Conservation (phyloP, 1,140 invertebrate genomes). For the Homarus americanus region DNA sequence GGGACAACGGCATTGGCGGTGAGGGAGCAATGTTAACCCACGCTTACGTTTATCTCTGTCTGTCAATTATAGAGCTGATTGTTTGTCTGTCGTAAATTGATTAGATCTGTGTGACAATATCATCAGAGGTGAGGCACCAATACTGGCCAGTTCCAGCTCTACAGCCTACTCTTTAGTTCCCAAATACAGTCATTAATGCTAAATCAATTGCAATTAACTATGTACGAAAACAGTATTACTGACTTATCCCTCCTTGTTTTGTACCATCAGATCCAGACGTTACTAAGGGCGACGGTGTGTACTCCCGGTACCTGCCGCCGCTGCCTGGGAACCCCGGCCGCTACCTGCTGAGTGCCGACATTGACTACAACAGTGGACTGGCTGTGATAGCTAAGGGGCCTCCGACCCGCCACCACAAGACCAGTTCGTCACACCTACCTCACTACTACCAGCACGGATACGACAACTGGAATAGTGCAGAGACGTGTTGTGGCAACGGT, state of each 20-base stretch:
- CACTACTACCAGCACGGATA: slow-evolving; percentile 67
- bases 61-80: no score
- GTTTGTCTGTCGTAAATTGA: no score
- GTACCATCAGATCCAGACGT: slow-evolving; percentile 81
- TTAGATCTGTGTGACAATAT: no score
- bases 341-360: slow-evolving; percentile 71
- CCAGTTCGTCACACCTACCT: slow-evolving; percentile 40
- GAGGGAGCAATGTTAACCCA: no score
- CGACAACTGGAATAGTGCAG: slow-evolving; percentile 44
- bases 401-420: slow-evolving; percentile 72
- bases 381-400: slow-evolving; percentile 68
- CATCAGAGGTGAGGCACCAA: no score
- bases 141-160: no score
- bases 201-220: no score
- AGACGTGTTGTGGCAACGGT: slow-evolving; percentile 71
- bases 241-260: no score
- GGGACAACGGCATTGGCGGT: slow-evolving; percentile 82
- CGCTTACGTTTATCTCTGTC: no score
- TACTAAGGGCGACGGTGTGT: slow-evolving; percentile 83
- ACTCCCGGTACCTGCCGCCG: slow-evolving; percentile 82
- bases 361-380: slow-evolving; percentile 73
- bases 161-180: no score
- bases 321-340: slow-evolving; percentile 74
- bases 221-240: no score
- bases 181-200: no score